Evolutionary conservation across 1,140 invertebrate genomes (phyloP), one percentile per base, ranked within the genome.

Genomic region (Elysia chlorotica): DNA sequence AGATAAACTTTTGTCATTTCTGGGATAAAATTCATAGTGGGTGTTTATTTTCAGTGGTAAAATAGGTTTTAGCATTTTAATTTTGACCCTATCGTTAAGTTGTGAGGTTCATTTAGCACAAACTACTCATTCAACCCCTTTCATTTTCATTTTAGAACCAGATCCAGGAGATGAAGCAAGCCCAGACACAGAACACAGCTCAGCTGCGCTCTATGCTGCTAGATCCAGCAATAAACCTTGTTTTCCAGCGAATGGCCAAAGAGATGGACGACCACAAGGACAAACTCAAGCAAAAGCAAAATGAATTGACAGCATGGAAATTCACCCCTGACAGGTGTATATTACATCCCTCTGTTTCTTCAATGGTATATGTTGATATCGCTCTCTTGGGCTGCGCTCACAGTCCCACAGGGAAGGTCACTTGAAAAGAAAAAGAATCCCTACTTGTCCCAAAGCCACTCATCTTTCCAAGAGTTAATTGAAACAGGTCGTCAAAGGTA

Each of bases 261-360:
- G 96, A 99, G 88, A 88, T 99, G 72, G 92, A 95, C 69, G 91
- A 93, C 53, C 94, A 94, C 14, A 95, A 95, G 88, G 92, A 94
- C 53, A 94, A 94, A 88, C 90, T 98, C 71, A 96, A 99, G 88
- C 96, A 99, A 89, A 98, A 96, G 31, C 96, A 99, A 89, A 98
- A 97, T 89, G 97, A 99, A 91, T 89, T 99, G 31, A 95, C 94
- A 74, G 97, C 97, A 0, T 99, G 97, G 97, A 99, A 99, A 88
- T 99, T 99, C 85, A 99, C 96, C 25, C 95, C 97, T 36, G 97
- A 99, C 88, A 98, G 95, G 92, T 93, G 87, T 78, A 76, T 83
- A 84, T 83, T 74, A 70, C 36, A 72, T 74, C 75, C 30, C 65
- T 35, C 31, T 57, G 28, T 71, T 71, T n/a, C n/a, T n/a, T 65